Percentiles rank a stretch among this genome's conserved stretches.
Conservation (phyloP, 2,888 invertebrate genomes). For the Candidula unifasciata region DNA sequence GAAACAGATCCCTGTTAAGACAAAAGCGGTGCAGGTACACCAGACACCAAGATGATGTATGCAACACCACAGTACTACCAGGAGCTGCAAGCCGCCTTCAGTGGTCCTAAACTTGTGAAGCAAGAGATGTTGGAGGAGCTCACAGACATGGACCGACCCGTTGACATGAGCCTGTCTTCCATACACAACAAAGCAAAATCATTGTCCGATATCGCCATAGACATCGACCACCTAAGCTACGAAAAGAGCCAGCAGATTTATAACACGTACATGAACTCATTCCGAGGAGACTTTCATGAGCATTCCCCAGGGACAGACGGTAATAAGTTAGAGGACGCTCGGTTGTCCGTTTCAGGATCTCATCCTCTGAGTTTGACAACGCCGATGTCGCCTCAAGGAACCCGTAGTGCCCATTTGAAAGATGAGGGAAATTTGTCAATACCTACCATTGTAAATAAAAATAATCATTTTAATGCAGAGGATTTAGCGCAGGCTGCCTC, state of each 20-base stretch:
- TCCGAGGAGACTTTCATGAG: neutral
- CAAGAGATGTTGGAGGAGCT: neutral
- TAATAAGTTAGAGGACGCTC: neutral
- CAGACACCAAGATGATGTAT: constrained; percentile 6
- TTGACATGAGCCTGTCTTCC: constrained; percentile 29
- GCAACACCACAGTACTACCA: constrained; percentile 7
- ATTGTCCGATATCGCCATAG: neutral
- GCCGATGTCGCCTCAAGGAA: neutral
- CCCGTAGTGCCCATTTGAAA: neutral
- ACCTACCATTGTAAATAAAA: neutral
- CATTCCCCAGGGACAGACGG: neutral
- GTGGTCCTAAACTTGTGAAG: neutral
- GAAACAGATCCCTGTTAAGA: no score
- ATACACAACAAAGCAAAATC: neutral
- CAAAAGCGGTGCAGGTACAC: neutral
- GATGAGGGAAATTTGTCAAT: constrained; percentile 3
- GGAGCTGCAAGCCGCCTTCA: neutral
- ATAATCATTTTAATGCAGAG: neutral
- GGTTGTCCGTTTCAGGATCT: neutral
- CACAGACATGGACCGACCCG: neutral
- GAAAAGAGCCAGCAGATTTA: neutral
- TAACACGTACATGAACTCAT: neutral
- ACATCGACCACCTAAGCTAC: neutral
- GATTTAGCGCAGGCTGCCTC: neutral
- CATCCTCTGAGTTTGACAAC: neutral